A percentile compares a stretch with the other conserved stretches of the same genome.
Evolutionary conservation across 2,113 vertebrate genomes (phyloP).

Genomic region (Chamaea fasciata): DNA sequence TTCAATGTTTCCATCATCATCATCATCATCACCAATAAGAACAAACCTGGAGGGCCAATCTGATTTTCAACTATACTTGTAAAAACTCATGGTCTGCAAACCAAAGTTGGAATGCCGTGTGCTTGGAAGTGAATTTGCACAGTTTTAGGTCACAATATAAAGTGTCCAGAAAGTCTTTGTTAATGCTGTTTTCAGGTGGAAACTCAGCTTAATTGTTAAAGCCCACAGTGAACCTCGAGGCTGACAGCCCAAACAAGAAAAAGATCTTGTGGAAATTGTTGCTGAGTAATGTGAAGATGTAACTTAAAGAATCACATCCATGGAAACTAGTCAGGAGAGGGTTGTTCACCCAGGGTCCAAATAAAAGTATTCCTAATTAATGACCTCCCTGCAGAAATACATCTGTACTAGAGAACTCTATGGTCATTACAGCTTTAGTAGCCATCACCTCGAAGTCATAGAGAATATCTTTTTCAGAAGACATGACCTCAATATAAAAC

Average conservation of each 20-base stretch:
- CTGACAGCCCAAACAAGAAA: neutral
- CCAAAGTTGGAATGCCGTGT: accelerated
- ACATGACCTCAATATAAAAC: neutral
- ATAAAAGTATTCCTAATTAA: neutral
- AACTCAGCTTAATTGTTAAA: neutral
- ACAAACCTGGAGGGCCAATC: neutral
- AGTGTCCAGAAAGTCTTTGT: neutral
- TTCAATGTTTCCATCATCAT: neutral
- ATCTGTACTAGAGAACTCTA: neutral
- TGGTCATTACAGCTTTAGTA: neutral
- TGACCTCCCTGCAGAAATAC: neutral
- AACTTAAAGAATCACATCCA: neutral
- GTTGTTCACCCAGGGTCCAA: neutral
- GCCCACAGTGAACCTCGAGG: neutral
- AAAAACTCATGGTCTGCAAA: neutral
- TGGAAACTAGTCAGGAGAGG: neutral
- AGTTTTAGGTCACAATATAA: neutral
- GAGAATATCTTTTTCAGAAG: neutral
- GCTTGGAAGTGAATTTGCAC: neutral
- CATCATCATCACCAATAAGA: neutral
- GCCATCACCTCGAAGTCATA: neutral
- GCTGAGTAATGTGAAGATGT: neutral
- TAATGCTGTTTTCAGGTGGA: neutral
- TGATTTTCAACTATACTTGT: neutral
- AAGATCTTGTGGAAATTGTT: neutral